Base-by-base conservation (phyloP, 2,113 vertebrate species). In the Anhinga rufa region DNA sequence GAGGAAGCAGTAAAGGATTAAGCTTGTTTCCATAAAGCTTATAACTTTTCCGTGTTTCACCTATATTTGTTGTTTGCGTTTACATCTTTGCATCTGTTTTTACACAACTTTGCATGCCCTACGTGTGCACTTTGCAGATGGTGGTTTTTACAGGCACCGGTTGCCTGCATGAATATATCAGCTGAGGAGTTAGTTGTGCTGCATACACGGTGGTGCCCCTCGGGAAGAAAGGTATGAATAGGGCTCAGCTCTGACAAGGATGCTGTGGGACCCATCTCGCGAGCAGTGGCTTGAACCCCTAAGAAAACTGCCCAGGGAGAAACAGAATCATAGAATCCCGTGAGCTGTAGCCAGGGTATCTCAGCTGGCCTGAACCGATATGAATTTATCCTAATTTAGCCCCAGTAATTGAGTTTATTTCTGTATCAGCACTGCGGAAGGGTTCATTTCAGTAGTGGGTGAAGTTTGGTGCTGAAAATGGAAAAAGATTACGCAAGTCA, bases 391-490 rank as follows among this genome's bases (percentile, higher is more conserved):
- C 72, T 81, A 79, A 93, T 91, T 96, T 94, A 96, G 90, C 75
- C 29, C 61, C 77, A 12, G 6, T 94, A 94, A 96, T 93, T 92
- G 92, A 76, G 90, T 93, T 97, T 95, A 90, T 96, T 96, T 97
- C 66, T 93, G 90, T 94, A 58, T 72, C 58, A 32, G 82, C 49
- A 3, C 49, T 48, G 65, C 0, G 2, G 31, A 90, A 91, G 77
- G 60, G 57, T 85, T 89, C 90, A 14, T 87, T 89, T 89, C 74
- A 71, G 65, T 40, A 84, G 62, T 15, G 26, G 44, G 54, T 94
- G 84, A 94, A 96, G 95, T 94, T 97, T 65, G 87, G n/a, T 80
- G 84, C 95, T 96, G 95, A 91, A 94, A 95, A 94, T 96, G 94
- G 96, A 96, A 95, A 92, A 96, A 93, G 87, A 90, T 95, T 87